Base-by-base conservation (phyloP, 1,140 invertebrate species). In the Eurosta solidaginis region DNA sequence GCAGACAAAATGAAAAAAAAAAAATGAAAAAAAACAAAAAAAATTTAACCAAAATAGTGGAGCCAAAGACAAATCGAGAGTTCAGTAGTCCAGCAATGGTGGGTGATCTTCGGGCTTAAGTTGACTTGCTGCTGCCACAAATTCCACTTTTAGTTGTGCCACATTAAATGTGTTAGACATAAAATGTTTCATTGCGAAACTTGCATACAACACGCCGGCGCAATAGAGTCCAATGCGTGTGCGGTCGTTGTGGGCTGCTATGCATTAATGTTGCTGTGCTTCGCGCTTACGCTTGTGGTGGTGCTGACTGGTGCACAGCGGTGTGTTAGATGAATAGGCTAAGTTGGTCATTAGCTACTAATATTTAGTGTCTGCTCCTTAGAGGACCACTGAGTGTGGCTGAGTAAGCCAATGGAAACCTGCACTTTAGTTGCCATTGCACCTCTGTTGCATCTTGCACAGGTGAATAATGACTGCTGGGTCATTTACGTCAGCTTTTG, bases 401-500 rank as follows among this genome's bases (percentile, higher is more conserved):
- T n/a, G 9, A 1, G 49, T 22, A 5, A 22, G 33, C 33, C 25
- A 22, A 27, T 0, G 6, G 52, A n/a, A 27, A 63, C 29, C n/a
- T 29, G 17, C 29, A 29, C 36, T 63, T 12, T 63, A 33, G 54
- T 22, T 33, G 50, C 54, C 14, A 12, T 54, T 25, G 12, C 17
- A 63, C 54, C n/a, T 68, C 20, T 40, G 59, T 42, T 68, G 59
- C 59, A 20, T 68, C 59, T 68, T 68, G 59, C 33, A 68, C 59
- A 68, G 74, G 74, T 75, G 74, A 75, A 47, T 47, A 75, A 75
- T 75, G 74, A 75, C 74, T 68, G 59, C 40, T 29, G 59, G 59
- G 59, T 68, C 59, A 75, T 45, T 75, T 75, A 75, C 47, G 74
- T 75, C 59, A 68, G 59, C 59, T 68, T 40, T 40, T 27, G 33